A percentile compares a stretch with the other conserved stretches of the same genome.
Evolutionary conservation across 1,140 invertebrate species (phyloP).

Genomic region (Caenorhabditis brenneri): DNA sequence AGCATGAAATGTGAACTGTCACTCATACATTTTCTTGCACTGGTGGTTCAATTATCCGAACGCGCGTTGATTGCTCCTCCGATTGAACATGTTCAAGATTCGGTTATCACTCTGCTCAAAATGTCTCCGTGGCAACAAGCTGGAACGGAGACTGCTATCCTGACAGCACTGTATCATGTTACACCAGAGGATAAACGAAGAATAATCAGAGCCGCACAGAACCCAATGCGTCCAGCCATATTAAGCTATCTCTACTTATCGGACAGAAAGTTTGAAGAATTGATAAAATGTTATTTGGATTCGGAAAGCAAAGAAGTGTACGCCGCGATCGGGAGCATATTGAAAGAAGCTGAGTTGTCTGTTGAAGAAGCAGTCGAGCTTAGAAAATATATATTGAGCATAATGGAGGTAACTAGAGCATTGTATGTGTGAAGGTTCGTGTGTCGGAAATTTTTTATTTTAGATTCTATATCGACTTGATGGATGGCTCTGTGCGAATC

Average conservation of each 20-base stretch:
- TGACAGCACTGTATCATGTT: background rate
- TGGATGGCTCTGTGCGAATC: constrained; percentile 40
- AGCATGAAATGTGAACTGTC: constrained; percentile 14
- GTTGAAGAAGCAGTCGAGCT: background rate
- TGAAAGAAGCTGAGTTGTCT: constrained; percentile 4
- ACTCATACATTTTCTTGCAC: constrained; percentile 43
- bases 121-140: constrained; percentile 7
- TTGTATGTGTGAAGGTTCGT: no score
- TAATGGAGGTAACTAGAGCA: constrained; percentile 29
- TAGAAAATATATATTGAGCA: background rate
- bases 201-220: constrained; percentile 6
- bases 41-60: constrained; percentile 19
- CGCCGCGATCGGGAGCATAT: background rate
- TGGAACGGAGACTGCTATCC: background rate
- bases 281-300: constrained; percentile 25
- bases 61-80: background rate
- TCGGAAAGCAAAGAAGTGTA: constrained; percentile 2
- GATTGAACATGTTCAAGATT: background rate
- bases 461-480: background rate
- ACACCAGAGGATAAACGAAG: background rate
- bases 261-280: background rate
- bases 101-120: background rate
- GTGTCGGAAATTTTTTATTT: background rate
- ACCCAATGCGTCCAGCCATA: constrained; percentile 8
- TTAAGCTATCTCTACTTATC: constrained; percentile 2